Base-by-base conservation (phyloP, 2,888 invertebrate species). In the Rotaria sp. region DNA sequence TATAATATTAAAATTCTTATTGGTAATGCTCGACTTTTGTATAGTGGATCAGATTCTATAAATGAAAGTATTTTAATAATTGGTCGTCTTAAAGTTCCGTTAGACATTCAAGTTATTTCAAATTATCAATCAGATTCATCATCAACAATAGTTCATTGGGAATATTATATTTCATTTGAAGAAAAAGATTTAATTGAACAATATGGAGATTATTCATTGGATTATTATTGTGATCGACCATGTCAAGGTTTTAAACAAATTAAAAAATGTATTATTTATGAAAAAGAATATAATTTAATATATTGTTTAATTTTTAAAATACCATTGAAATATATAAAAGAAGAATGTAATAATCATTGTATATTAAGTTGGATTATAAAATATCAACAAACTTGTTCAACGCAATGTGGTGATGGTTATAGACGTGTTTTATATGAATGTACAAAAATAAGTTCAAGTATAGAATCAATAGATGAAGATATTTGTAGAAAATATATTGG, bases 321-420 rank as follows among this genome's bases (percentile, higher is more conserved):
- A 80, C n/a, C 80, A 26, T 80, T 80, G 45, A 80, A 0, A 45
- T 26, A 41, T n/a, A 2, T 26, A 80, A 80, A 24, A 10, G 80
- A 80, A 45, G 11, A 13, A 15, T 80, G 80, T n/a, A 45, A 80
- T 80, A 15, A 80, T 80, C 21, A 80, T 80, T 80, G 80, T 45
- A 24, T 45, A 7, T 45, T 80, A 45, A 80, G 80, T 45, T 80
- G 80, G 80, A 80, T 45, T 18, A 21, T 24, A 15, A 21, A 26
- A 80, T n/a, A 80, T 45, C 80, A 80, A 45, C 80, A 80, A n/a
- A 13, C 80, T 3, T 80, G 80, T 80, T 80, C 80, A 45, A 80
- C 45, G n/a, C 80, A 45, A n/a, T 80, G 80, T n/a, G 80, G 80
- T 45, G n/a, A 45, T 13, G 80, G 80, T 80, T 80, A 26, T 45